Evolutionary conservation across 1,140 invertebrate genomes (phyloP).

Genomic region (Procambarus clarkii): DNA sequence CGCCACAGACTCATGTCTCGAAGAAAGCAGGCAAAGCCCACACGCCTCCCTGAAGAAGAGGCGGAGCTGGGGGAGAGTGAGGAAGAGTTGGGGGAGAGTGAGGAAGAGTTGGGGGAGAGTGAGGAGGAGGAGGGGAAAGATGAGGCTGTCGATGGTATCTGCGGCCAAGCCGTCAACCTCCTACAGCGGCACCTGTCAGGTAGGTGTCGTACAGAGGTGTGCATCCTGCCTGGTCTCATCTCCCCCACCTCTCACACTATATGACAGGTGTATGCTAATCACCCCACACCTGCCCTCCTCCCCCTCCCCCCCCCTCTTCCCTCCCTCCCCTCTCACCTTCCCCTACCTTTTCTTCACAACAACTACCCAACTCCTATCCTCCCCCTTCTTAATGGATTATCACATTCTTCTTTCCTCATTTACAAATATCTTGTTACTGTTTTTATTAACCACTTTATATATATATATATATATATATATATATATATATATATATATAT

Average conservation of each 20-base stretch:
- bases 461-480: conserved; percentile 54
- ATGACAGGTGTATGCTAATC: conserved; percentile 24
- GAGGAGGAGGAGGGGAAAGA: not conserved
- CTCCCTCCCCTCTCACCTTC: not conserved
- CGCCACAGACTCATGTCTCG: conserved; percentile 77
- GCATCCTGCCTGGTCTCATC: no score
- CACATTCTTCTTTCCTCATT: not conserved
- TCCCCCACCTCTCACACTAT: not conserved
- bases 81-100: not conserved
- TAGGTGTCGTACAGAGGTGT: not conserved
- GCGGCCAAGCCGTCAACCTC: not conserved
- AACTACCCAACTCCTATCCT: no score
- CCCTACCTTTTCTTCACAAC: no score
- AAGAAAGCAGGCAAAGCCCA: conserved; percentile 81
- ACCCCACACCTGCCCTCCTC: not conserved
- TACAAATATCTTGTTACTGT: no score
- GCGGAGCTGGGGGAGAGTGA: conserved; percentile 42
- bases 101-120: not conserved
- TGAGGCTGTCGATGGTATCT: not conserved
- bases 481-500: conserved; percentile 50
- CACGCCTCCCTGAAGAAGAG: conserved; percentile 78
- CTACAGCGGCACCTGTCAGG: not conserved
- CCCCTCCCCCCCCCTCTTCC: not conserved
- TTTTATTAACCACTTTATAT: not conserved
- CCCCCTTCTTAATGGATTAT: no score